Base-by-base conservation (phyloP, 2,113 vertebrate species). In the Zosterops borbonicus region DNA sequence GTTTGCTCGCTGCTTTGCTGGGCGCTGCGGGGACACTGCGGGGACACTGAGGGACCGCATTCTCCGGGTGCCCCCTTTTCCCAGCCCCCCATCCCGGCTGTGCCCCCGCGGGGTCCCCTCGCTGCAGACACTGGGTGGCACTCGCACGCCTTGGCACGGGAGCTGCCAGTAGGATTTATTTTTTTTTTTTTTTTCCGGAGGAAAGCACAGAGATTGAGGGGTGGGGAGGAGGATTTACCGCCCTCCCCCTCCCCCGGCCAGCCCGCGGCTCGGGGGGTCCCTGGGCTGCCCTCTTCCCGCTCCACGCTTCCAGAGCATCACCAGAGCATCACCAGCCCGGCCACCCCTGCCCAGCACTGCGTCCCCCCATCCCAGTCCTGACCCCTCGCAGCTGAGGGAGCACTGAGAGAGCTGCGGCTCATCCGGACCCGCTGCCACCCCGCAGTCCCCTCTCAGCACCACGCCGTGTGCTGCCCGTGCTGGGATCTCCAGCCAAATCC, bases 71-170 rank as follows among this genome's bases (percentile, higher is more conserved):
- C 1, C n/a, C 25, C 31, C 52, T 24, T 5, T 7, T 3, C 24
- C 47, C 78, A 7, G n/a, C n/a, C 65, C 58, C 29, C 62, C 62
- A 14, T 19, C n/a, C 55, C 16, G 53, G 70, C 78, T 9, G 70
- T 41, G 87, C 11, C 79, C 77, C 70, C 78, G 29, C 29, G n/a
- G 55, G 78, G 55, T 55, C 63, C 79, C 79, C 70, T 41, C n/a
- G 21, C 70, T 46, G 79, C 84, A 24, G 47, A 82, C 83, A 55
- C 91, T 93, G 92, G 91, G 83, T 85, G 91, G 91, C 79, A 87
- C 92, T 93, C 65, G 49, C 83, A 74, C 67, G 39, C 95, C 90
- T 94, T 80, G 90, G 82, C 87, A 80, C 5, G 17, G n/a, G 9
- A 33, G 70, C 49, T 67, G 69, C 50, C 73, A 9, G 23, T 50